A percentile compares a stretch with the other conserved stretches of the same genome.
Conservation (phyloP, 92 coral and sea anemone species). For the Blastomussa wellsi region DNA sequence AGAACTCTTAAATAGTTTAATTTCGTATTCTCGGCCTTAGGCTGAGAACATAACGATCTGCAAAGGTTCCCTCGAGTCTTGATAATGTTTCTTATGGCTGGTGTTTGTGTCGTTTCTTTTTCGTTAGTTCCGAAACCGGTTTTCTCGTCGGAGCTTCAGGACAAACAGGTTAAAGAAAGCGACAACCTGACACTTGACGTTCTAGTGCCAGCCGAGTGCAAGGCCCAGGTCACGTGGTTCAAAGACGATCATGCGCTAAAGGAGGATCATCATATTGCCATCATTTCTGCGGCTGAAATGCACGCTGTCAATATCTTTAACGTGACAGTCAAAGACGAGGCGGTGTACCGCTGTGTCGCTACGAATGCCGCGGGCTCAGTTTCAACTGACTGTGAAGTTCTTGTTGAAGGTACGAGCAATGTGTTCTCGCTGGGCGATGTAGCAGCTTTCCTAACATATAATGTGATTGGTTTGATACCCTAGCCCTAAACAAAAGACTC, state of each 20-base stretch:
- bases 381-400: conserved; percentile 83
- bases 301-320: conserved; percentile 88
- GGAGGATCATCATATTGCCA: conserved; percentile 90
- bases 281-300: conserved; percentile 80
- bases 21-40: background rate
- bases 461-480: too few relatives aligned
- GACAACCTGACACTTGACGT: conserved; percentile 88
- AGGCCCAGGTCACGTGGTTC: conserved; percentile 90
- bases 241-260: conserved; percentile 75
- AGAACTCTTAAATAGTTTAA: background rate
- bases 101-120: background rate
- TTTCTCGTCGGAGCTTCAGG: conserved; percentile 72
- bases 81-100: background rate
- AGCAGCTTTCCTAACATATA: too few relatives aligned
- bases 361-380: conserved; percentile 81
- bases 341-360: conserved; percentile 83
- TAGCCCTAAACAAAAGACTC: too few relatives aligned
- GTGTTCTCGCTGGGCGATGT: background rate
- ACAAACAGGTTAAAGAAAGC: conserved; percentile 88
- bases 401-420: conserved; percentile 69
- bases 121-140: conserved; percentile 42
- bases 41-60: background rate
- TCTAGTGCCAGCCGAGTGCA: conserved; percentile 70
- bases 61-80: background rate
- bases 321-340: conserved; percentile 86